Evolutionary conservation across 2,888 invertebrate species (phyloP).

Genomic region (Galerucella nymphaeae): DNA sequence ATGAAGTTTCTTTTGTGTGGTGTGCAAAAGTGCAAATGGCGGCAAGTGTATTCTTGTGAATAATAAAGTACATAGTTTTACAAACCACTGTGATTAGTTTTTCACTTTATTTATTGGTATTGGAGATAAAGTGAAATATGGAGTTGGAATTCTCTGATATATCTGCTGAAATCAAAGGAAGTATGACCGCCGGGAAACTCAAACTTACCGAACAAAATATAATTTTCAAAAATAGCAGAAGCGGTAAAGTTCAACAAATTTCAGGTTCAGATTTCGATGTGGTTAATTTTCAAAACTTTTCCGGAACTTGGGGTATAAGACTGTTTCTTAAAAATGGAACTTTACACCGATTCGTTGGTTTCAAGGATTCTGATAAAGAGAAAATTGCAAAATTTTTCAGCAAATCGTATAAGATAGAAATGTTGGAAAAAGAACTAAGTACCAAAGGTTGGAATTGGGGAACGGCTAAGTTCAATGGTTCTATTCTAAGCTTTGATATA

Average conservation of each 20-base stretch:
- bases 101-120: not conserved
- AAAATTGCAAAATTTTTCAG: slow-evolving; percentile 92
- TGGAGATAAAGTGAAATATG: slow-evolving; percentile 63
- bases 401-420: slow-evolving; percentile 82
- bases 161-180: slow-evolving; percentile 84
- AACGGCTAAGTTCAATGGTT: slow-evolving; percentile 91
- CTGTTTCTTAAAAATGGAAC: slow-evolving; percentile 91
- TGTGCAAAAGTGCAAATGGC: slow-evolving; percentile 21
- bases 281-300: slow-evolving; percentile 92
- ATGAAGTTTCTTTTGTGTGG: not conserved
- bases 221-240: slow-evolving; percentile 94
- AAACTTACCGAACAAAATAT: slow-evolving; percentile 93
- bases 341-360: slow-evolving; percentile 92
- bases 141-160: slow-evolving; percentile 92
- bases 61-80: not conserved
- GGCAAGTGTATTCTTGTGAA: not conserved
- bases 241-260: slow-evolving; percentile 95
- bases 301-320: slow-evolving; percentile 89
- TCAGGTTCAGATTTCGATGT: slow-evolving; percentile 85
- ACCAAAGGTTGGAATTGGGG: slow-evolving; percentile 99
- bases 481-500: slow-evolving; percentile 86
- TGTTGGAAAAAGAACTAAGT: slow-evolving; percentile 92
- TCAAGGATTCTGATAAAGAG: slow-evolving; percentile 94
- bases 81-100: not conserved
- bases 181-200: slow-evolving; percentile 88